These are phyloP conservation scores for Diloba caeruleocephala DNA, from an alignment of 2,888 invertebrate genomes.

Conservation along the genomic window DNA sequence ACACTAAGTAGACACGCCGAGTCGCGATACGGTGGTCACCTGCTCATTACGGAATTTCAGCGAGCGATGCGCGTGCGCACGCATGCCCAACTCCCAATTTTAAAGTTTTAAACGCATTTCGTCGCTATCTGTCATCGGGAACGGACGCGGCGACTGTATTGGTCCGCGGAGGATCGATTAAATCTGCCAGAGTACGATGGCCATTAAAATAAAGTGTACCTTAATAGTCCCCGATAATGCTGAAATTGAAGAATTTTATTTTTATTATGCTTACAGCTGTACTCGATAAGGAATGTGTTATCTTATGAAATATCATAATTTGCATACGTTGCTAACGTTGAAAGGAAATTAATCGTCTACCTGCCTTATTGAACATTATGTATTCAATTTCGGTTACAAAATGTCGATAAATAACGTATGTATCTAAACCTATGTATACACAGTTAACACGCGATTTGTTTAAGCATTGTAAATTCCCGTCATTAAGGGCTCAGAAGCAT, in stretches of 20 bases:
- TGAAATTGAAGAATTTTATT: conserved; percentile 65
- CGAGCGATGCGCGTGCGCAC: conserved; percentile 70
- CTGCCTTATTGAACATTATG: conserved; percentile 51
- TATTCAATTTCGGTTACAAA: conserved; percentile 54
- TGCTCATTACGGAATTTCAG: conserved; percentile 80
- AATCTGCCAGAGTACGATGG: conserved; percentile 77
- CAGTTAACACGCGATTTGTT: conserved; percentile 48
- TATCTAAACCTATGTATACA: conserved; percentile 29
- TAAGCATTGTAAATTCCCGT: conserved; percentile 47
- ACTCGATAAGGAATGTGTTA: conserved; percentile 50
- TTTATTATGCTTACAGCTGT: conserved; percentile 64
- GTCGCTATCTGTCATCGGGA: conserved; percentile 84
- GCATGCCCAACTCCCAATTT: conserved; percentile 70
- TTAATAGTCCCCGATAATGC: conserved; percentile 76
- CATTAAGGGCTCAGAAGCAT: conserved; percentile 40
- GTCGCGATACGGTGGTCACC: conserved; percentile 75
- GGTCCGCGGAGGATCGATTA: conserved; percentile 70
- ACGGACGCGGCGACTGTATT: conserved; percentile 71
- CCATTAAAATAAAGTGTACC: conserved; percentile 79
- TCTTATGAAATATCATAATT: conserved; percentile 60
- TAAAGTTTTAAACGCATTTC: conserved; percentile 80
- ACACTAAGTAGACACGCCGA: conserved; percentile 77
- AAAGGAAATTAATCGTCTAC: conserved; percentile 52
- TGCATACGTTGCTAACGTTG: conserved; percentile 56
- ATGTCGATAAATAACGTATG: conserved; percentile 48